Base-by-base conservation (phyloP, 1,140 invertebrate species). In the Apis florea region DNA sequence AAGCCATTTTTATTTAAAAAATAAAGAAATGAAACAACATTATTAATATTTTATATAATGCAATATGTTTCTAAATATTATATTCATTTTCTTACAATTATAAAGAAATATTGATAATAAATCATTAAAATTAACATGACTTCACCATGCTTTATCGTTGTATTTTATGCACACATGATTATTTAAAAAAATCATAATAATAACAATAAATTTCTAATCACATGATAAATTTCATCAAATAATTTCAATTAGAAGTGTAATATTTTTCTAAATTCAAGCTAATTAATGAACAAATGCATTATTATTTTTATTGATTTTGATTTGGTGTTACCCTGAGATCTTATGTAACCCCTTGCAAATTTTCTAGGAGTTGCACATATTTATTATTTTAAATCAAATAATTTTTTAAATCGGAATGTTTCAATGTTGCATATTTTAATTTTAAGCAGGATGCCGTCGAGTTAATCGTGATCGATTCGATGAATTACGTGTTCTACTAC, bases 381-480 rank as follows among this genome's bases (percentile, higher is more conserved):
- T 58, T 79, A 54, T 71, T 74, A 84, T 69, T 79, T 86, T 19
- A 47, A 83, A 40, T 82, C 19, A 76, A 87, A 84, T 63, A 40
- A 53, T 69, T 85, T 51, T 85, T 83, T 12, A 68, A 85, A 70
- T 79, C 79, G 85, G 90, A 91, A 91, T 89, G 88, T 90, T 90
- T 90, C 3, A 69, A 69, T 67, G 64, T 67, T 11, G 84, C 82
- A 8, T 26, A 75, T 61, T 15, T 85, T 56, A 79, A 79, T 83
- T 67, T 90, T 11, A 81, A 83, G 12, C 83, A 83, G 58, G 67
- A 64, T 61, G 85, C 72, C 70, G 79, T 69, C 8, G 83, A 71
- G 71, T 78, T 69, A 78, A 51, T 79, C 68, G 80, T 26, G 78
- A 78, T 81, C 13, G 66, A 77, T 67, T 76, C 1, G 83, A 89